Evolutionary conservation across 2,888 invertebrate genomes (phyloP).

Genomic region (Tethea ocularis): DNA sequence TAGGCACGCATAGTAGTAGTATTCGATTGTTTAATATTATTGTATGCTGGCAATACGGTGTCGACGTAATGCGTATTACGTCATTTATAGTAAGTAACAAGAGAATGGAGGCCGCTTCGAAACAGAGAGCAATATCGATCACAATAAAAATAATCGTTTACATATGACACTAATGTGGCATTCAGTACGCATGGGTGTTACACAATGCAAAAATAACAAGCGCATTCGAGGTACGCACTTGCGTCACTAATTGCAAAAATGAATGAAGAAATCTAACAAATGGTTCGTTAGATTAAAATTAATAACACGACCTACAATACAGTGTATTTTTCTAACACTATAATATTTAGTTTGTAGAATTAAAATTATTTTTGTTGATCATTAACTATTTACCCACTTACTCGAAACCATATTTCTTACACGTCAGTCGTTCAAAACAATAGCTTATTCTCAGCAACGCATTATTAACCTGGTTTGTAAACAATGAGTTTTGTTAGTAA

Average conservation of each 20-base stretch:
- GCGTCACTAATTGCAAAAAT: constrained; percentile 38
- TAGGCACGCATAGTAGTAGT: neutral
- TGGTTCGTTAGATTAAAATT: neutral
- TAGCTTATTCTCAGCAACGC: constrained; percentile 56
- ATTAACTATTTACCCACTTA: neutral
- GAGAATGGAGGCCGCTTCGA: constrained; percentile 31
- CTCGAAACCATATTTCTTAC: constrained; percentile 49
- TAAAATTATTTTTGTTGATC: too few relatives aligned
- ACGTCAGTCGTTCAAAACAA: constrained; percentile 55
- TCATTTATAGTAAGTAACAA: constrained; percentile 26
- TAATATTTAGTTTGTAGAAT: too few relatives aligned
- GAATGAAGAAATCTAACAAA: neutral
- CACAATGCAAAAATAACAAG: constrained; percentile 46
- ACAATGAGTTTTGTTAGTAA: constrained; percentile 25
- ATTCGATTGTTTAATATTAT: neutral
- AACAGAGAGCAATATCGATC: constrained; percentile 30
- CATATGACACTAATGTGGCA: constrained; percentile 6
- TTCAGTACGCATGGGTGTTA: constrained; percentile 32
- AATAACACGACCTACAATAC: neutral
- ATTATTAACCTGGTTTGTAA: constrained; percentile 54
- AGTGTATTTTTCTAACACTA: neutral
- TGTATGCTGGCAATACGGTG: constrained; percentile 13
- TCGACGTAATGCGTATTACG: constrained; percentile 10
- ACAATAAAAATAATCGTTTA: constrained; percentile 29
- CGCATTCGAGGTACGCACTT: constrained; percentile 46